phyloP scores from a whole-genome alignment of 2,797 vertebrate genomes.

The Monodelphis domestica region DNA sequence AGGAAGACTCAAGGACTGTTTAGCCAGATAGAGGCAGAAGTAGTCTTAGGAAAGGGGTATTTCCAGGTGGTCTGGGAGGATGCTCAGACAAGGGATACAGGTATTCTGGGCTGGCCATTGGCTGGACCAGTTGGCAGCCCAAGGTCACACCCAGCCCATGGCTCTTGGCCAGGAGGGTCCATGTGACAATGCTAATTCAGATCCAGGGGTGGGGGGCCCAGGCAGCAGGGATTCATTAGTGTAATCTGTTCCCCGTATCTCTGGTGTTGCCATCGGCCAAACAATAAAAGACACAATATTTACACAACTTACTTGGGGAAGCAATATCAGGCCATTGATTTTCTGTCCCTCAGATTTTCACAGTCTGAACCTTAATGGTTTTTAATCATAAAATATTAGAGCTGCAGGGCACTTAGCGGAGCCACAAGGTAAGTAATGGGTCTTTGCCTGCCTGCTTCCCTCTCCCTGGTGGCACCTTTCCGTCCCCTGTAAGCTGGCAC shows the following conservation, averaged over 20 bases:
- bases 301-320: conserved; percentile 77
- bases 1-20: not conserved
- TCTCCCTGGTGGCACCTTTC: not conserved
- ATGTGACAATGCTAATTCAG: conserved; percentile 24
- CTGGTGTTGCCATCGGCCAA: conserved; percentile 79
- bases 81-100: not conserved
- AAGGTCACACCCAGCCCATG: not conserved
- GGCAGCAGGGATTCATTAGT: conserved; percentile 72
- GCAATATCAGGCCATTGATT: conserved; percentile 83
- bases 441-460: not conserved
- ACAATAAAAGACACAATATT: conserved; percentile 84
- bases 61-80: not conserved
- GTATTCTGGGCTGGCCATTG: not conserved
- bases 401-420: conserved; percentile 64
- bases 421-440: conserved; percentile 64
- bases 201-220: not conserved
- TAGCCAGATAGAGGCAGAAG: not conserved
- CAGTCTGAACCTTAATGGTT: conserved; percentile 79
- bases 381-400: conserved; percentile 81
- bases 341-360: conserved; percentile 79
- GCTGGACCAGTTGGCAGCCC: not conserved
- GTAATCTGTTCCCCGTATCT: conserved; percentile 71
- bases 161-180: not conserved
- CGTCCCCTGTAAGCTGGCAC: not conserved
- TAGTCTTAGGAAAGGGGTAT: not conserved